Evolutionary conservation across 2,888 invertebrate species (phyloP), one percentile per base, ranked within the genome.

Genomic region (Calliopum simillimum): DNA sequence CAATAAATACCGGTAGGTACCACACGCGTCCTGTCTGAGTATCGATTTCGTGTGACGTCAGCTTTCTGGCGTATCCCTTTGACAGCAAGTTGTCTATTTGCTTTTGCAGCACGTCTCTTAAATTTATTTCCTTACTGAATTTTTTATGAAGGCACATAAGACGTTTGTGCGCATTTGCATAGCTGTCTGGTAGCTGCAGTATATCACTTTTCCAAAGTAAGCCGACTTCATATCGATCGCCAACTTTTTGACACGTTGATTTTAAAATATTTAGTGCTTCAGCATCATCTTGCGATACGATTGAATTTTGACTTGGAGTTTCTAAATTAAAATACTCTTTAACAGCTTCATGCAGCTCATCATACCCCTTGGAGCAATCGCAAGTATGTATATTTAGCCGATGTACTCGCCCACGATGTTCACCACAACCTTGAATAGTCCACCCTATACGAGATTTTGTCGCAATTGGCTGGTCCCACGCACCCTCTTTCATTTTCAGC

Each of bases 161-260:
- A 16, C 59, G 2, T 19, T 21, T 33, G 19, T 41, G 11, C 2
- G 13, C 16, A 44, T 68, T 76, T 43, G 55, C 11, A 25, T 53
- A 70, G 61, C 69, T 73, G 44, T 75, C 72, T 25, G 75, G 74
- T n/a, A 70, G 44, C 21, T 55, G 49, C 68, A 71, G 33, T 21
- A 71, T 23, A 16, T 75, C 69, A 46, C 73, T 74, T 66, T 73
- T 74, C 77, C 79, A 77, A 14, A 78, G 68, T 21, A 79, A 69
- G 2, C 75, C 76, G 16, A 73, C 75, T 72, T 77, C 74, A 19
- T 63, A 76, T n/a, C 59, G 59, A 6, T 62, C 67, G 33, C 43
- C 64, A 23, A 53, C 43, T 25, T 68, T 47, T 51, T 62, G 58
- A 51, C 72, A 75, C 13, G 73, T 75, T 13, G 56, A 47, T 23